Percentiles rank a stretch among this genome's conserved stretches.
phyloP scores from a whole-genome alignment of 2,888 invertebrate genomes.

The Xanthia icteritia region DNA sequence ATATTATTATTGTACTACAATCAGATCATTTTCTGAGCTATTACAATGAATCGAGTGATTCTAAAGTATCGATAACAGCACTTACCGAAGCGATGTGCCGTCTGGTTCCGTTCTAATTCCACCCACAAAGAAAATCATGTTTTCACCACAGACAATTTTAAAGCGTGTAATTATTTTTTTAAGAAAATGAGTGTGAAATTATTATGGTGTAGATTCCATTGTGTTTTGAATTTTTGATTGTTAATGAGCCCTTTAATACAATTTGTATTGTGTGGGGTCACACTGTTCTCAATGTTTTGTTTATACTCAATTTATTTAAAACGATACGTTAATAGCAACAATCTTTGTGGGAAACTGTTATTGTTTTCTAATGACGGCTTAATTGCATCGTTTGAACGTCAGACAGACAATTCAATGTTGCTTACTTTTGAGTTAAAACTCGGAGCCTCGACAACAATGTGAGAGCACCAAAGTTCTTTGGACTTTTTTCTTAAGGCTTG shows the following conservation, averaged over 20 bases:
- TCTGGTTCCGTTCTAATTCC: slow-evolving; percentile 67
- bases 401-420: slow-evolving; percentile 38
- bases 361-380: slow-evolving; percentile 48
- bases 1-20: slow-evolving; percentile 73
- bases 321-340: slow-evolving; percentile 37
- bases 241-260: slow-evolving; percentile 50
- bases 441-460: slow-evolving; percentile 52
- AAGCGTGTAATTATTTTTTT: slow-evolving; percentile 60
- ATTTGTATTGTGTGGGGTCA: slow-evolving; percentile 42
- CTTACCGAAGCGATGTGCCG: slow-evolving; percentile 55
- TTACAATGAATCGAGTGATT: slow-evolving; percentile 73
- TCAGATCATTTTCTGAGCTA: slow-evolving; percentile 71
- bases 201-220: slow-evolving; percentile 54
- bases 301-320: slow-evolving; percentile 37
- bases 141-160: slow-evolving; percentile 63
- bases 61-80: slow-evolving; percentile 68
- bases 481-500: slow-evolving; percentile 25
- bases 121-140: slow-evolving; percentile 62
- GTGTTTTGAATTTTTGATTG: slow-evolving; percentile 55
- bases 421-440: slow-evolving; percentile 43
- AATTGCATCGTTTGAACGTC: slow-evolving; percentile 51
- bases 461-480: slow-evolving; percentile 35
- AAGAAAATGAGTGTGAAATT: slow-evolving; percentile 60
- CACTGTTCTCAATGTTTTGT: slow-evolving; percentile 56
- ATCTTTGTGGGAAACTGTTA: slow-evolving; percentile 52